Evolutionary conservation across 2,888 invertebrate genomes (phyloP).

Genomic region (Cheilosia impressa): DNA sequence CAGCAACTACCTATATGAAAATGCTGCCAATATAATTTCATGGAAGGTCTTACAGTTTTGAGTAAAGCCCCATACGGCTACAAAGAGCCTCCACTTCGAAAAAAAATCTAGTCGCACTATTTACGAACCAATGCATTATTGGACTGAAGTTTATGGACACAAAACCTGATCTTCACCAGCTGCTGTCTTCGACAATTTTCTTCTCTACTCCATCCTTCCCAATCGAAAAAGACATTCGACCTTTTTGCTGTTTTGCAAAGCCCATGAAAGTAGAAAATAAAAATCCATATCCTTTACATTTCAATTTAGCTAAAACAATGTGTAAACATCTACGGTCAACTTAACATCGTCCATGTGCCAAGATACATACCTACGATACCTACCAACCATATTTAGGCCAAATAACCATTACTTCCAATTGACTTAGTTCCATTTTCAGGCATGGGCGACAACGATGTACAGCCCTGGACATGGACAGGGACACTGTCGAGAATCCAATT

Average conservation of each 20-base stretch:
- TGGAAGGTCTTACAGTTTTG: no score
- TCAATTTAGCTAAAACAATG: slow-evolving; percentile 7
- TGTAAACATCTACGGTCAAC: slow-evolving; percentile 40
- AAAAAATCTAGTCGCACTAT: no score
- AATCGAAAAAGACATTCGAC: neutral
- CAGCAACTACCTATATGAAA: no score
- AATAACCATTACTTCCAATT: slow-evolving; percentile 62
- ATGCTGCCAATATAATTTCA: no score
- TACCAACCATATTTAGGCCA: slow-evolving; percentile 44
- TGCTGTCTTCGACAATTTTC: no score
- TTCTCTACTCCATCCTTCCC: no score
- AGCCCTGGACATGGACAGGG: slow-evolving; percentile 2
- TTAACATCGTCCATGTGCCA: slow-evolving; percentile 15
- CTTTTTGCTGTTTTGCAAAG: neutral
- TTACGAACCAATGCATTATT: no score
- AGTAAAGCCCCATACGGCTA: no score
- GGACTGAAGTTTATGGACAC: no score
- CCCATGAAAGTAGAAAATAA: neutral
- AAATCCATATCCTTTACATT: neutral
- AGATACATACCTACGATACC: neutral
- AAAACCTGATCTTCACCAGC: no score
- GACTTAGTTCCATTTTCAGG: slow-evolving; percentile 53
- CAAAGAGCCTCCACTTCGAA: no score
- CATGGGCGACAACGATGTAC: slow-evolving; percentile 2
- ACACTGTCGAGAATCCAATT: slow-evolving; percentile 42